Evolutionary conservation across 2,797 vertebrate genomes (phyloP).

Genomic region (Acestrorhynchus altus): DNA sequence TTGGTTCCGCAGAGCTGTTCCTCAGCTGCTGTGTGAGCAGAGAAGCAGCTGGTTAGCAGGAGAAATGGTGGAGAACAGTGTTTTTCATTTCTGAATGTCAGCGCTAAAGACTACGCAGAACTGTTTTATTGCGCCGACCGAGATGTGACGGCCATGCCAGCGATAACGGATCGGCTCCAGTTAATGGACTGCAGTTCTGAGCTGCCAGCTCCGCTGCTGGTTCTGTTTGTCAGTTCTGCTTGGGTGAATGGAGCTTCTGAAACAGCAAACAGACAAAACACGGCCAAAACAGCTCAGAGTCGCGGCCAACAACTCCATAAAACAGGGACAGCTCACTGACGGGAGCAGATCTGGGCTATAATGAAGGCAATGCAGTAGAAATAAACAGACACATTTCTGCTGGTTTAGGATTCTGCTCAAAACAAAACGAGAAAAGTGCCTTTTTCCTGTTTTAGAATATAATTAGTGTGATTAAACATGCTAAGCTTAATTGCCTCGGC

Average conservation of each 20-base stretch:
- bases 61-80: background rate
- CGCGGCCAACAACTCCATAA: background rate
- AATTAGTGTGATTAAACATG: background rate
- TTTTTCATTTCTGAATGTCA: background rate
- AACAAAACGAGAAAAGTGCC: background rate
- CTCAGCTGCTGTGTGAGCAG: background rate
- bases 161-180: background rate
- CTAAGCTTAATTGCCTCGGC: background rate
- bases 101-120: background rate
- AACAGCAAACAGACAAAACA: constrained; percentile 2
- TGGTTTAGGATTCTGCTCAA: background rate
- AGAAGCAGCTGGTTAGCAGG: background rate
- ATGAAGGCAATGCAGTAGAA: background rate
- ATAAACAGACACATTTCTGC: background rate
- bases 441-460: background rate
- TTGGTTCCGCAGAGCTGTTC: background rate
- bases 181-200: constrained; percentile 5
- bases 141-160: background rate
- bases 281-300: background rate
- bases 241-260: background rate
- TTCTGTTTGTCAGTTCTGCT: background rate
- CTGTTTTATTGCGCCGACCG: background rate
- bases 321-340: background rate
- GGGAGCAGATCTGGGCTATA: background rate
- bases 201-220: constrained; percentile 1